Percentiles rank a stretch among this genome's conserved stretches.
Evolutionary conservation across 2,888 invertebrate species (phyloP).

Genomic region (Dinocampus coccinellae): DNA sequence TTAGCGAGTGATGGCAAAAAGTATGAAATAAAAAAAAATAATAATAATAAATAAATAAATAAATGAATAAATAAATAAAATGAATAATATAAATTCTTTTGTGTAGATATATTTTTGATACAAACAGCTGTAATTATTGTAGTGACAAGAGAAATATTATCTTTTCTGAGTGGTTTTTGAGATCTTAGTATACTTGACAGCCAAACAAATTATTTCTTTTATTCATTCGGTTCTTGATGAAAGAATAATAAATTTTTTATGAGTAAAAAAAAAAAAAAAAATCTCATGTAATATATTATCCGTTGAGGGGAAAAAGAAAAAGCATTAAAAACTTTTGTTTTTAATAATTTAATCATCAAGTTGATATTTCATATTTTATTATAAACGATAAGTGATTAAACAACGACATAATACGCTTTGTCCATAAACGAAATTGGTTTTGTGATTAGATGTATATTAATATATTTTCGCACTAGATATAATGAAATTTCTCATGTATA

Average conservation of each 20-base stretch:
- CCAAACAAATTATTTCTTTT: background rate
- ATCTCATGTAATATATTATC: no score
- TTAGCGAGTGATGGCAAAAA: background rate
- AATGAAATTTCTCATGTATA: background rate
- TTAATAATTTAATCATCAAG: background rate
- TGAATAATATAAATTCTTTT: no score
- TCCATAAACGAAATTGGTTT: background rate
- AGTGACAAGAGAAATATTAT: background rate
- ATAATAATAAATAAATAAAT: no score
- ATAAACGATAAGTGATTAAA: background rate
- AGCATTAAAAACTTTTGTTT: background rate
- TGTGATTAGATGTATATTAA: background rate
- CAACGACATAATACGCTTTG: background rate
- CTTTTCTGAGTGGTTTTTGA: background rate
- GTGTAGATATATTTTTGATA: no score
- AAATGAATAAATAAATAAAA: no score
- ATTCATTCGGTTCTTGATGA: background rate
- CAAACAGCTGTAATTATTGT: background rate
- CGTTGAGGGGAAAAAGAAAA: background rate
- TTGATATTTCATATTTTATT: background rate
- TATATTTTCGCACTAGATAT: background rate
- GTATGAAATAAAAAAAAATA: no score
- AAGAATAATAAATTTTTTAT: background rate
- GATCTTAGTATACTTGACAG: background rate
- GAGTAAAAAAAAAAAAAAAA: background rate